Base-by-base conservation (phyloP, 2,113 vertebrate species). In the Gallinago media region DNA sequence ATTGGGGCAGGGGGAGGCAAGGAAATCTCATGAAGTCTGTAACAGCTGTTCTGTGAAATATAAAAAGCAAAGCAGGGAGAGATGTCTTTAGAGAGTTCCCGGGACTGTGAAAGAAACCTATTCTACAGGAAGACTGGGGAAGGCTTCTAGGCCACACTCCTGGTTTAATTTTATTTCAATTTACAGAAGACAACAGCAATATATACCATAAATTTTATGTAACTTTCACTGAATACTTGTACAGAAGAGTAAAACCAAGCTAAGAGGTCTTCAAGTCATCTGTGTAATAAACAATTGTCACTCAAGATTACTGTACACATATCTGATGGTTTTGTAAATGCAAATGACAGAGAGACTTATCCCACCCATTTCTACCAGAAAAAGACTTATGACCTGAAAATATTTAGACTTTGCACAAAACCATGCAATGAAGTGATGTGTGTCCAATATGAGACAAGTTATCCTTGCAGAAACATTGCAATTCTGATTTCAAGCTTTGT, bases 1-100 rank as follows among this genome's bases (percentile, higher is more conserved):
- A 36, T 29, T 9, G 8, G 34, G 8, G 23, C 5, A 4, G 1
- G 2, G 13, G 12, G 9, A 15, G 4, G 12, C 6, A 36, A n/a
- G 4, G 12, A 8, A 36, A n/a, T n/a, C 22, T 36, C 18, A 20
- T 59, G 3, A 46, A 73, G 42, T 34, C 34, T 42, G 15, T 50
- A 49, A 36, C 31, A 58, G 21, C 58, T 58, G 25, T 55, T 80
- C 25, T 19, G 5, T 14, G 23, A 65, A 31, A 67, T 20, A 46
- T 10, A 44, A 46, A 61, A 49, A 50, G 7, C 17, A 56, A 74
- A 52, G 61, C 61, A 74, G 8, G 22, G 29, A 15, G 18, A 52
- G 38, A 38, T 10, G 12, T 44, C 40, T 38, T 31, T 29, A 31
- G 40, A 68, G 34, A 34, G 40, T 21, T 62, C 40, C 40, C 26